A percentile compares a stretch with the other conserved stretches of the same genome.
phyloP scores from a whole-genome alignment of 2,888 invertebrate species.

The Agrotis puta region DNA sequence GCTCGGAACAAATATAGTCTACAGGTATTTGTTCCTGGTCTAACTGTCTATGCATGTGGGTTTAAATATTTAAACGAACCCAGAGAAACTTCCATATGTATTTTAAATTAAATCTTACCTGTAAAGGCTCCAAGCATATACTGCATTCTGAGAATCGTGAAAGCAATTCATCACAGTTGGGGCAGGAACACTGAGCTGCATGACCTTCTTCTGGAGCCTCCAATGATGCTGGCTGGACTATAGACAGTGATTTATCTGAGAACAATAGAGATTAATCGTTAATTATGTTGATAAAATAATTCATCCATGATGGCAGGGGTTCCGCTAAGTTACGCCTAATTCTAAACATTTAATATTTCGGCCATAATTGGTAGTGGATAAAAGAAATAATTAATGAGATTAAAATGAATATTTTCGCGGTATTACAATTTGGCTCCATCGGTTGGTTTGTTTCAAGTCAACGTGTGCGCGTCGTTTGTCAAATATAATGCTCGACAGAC shows the following conservation, averaged over 20 bases:
- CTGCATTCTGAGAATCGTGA: constrained; percentile 88
- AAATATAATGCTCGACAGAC: background rate
- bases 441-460: background rate
- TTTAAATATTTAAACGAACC: too few relatives aligned
- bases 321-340: too few relatives aligned
- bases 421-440: background rate
- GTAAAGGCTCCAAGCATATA: constrained; percentile 88
- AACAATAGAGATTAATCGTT: constrained; percentile 43
- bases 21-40: too few relatives aligned
- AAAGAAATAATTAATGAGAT: too few relatives aligned
- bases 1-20: too few relatives aligned
- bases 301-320: too few relatives aligned
- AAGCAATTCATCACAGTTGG: constrained; percentile 87
- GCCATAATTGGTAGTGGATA: background rate
- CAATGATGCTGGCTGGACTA: constrained; percentile 78
- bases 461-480: background rate
- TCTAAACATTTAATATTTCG: background rate
- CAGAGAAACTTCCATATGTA: too few relatives aligned
- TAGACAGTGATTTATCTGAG: constrained; percentile 85
- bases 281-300: background rate
- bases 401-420: too few relatives aligned
- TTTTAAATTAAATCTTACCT: constrained; percentile 73
- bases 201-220: constrained; percentile 81
- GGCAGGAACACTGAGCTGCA: constrained; percentile 84
- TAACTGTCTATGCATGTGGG: too few relatives aligned